Percentiles rank a stretch among this genome's conserved stretches.
phyloP scores from a whole-genome alignment of 2,888 invertebrate species.

The Meandrusa payeni region DNA sequence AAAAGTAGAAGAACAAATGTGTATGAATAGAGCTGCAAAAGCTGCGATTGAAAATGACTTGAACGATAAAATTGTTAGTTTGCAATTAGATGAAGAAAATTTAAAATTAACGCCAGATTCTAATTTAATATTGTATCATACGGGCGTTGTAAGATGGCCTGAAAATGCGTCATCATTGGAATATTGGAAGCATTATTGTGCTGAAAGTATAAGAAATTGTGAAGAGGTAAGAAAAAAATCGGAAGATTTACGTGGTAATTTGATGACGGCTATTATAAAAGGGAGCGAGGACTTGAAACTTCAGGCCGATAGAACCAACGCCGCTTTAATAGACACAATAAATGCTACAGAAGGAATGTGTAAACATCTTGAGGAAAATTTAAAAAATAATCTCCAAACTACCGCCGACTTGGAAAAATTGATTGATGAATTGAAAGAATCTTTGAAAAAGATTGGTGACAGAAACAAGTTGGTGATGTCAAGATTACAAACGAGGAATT shows the following conservation, averaged over 20 bases:
- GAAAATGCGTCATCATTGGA: constrained; percentile 85
- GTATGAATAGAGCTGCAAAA: constrained; percentile 89
- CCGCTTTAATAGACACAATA: constrained; percentile 85
- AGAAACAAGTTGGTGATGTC: constrained; percentile 92
- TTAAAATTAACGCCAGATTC: constrained; percentile 84
- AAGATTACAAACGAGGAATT: constrained; percentile 86
- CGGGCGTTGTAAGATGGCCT: constrained; percentile 90
- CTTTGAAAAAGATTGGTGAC: constrained; percentile 85
- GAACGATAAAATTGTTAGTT: constrained; percentile 91
- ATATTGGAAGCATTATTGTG: constrained; percentile 91
- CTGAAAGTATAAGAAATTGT: constrained; percentile 87
- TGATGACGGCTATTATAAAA: constrained; percentile 87
- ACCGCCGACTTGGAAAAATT: constrained; percentile 89
- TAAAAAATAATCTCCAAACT: constrained; percentile 86
- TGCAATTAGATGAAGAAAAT: constrained; percentile 86
- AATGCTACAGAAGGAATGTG: constrained; percentile 87
- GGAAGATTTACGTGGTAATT: constrained; percentile 82
- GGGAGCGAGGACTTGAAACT: constrained; percentile 89
- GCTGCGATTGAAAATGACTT: constrained; percentile 91
- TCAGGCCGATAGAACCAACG: constrained; percentile 91
- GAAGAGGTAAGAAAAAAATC: constrained; percentile 89
- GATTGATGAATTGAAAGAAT: constrained; percentile 84
- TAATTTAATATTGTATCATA: constrained; percentile 85
- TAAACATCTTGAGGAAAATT: constrained; percentile 84
- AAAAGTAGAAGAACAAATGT: constrained; percentile 85